Evolutionary conservation across 2,888 invertebrate genomes (phyloP).

Genomic region (Drosophila glabriapex): DNA sequence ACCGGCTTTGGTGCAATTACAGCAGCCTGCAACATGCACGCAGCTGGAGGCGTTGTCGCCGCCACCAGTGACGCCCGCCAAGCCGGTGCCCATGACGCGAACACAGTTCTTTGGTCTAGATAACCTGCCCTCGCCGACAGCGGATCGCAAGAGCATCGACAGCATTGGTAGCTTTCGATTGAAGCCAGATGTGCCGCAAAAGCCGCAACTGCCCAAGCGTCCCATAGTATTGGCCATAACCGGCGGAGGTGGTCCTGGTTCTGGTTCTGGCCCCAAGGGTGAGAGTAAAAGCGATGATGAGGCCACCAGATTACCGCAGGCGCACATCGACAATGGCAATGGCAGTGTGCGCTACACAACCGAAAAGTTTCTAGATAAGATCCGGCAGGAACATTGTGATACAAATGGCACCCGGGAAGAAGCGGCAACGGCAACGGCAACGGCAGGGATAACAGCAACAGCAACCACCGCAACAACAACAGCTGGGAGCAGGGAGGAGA

Average conservation of each 20-base stretch:
- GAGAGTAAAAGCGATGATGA: constrained; percentile 80
- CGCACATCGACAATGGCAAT: constrained; percentile 71
- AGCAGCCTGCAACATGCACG: constrained; percentile 47
- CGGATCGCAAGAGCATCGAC: constrained; percentile 81
- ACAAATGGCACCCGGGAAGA: constrained; percentile 62
- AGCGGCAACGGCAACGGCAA: constrained; percentile 7
- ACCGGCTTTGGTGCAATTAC: constrained; percentile 77
- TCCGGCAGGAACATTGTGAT: constrained; percentile 75
- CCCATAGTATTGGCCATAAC: constrained; percentile 85
- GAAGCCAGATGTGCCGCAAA: constrained; percentile 86
- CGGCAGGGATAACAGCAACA: constrained; percentile 3
- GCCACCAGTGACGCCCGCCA: constrained; percentile 72
- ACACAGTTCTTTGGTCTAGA: constrained; percentile 83
- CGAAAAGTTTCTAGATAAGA: constrained; percentile 74
- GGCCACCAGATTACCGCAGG: constrained; percentile 66
- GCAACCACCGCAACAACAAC: constrained; percentile 14
- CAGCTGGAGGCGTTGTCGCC: constrained; percentile 66
- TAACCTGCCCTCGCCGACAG: constrained; percentile 80
- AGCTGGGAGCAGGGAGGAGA: constrained; percentile 39
- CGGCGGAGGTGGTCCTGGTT: constrained; percentile 14
- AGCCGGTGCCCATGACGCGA: constrained; percentile 83
- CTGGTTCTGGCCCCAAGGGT: constrained; percentile 27
- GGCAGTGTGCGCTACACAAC: constrained; percentile 66
- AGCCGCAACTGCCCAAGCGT: constrained; percentile 93
- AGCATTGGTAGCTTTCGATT: constrained; percentile 78